Percentiles rank a stretch among this genome's conserved stretches.
Evolutionary conservation across 2,888 invertebrate genomes (phyloP).

Genomic region (Elegia similella): DNA sequence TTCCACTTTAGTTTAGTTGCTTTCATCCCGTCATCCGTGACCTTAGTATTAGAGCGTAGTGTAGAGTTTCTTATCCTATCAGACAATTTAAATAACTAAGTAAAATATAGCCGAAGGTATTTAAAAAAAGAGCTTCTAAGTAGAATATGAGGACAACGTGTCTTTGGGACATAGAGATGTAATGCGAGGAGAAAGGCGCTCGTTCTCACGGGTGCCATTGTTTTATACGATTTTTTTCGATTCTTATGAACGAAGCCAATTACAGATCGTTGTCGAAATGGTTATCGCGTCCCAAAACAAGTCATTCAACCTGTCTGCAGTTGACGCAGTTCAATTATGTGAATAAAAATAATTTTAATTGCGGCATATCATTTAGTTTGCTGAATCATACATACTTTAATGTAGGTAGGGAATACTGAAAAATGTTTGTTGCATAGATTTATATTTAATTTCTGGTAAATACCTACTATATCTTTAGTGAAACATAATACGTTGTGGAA

Average conservation of each 20-base stretch:
- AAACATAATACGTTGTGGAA: no score
- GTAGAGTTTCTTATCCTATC: no score
- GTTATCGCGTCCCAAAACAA: not conserved
- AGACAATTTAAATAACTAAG: no score
- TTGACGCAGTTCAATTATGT: not conserved
- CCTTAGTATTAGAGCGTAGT: no score
- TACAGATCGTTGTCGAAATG: not conserved
- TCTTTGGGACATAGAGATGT: not conserved
- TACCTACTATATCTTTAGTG: no score
- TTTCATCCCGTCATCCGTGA: no score
- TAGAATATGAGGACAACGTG: not conserved
- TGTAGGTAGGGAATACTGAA: no score
- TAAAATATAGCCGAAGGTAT: not conserved
- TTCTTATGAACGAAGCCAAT: slow-evolving; percentile 9
- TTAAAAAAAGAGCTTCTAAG: not conserved
- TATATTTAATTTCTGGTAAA: no score
- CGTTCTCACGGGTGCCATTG: slow-evolving; percentile 8
- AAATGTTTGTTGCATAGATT: no score
- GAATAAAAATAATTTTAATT: not conserved
- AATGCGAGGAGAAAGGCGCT: not conserved
- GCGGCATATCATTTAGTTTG: not conserved
- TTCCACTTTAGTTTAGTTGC: no score
- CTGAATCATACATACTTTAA: not conserved
- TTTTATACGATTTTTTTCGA: slow-evolving; percentile 10
- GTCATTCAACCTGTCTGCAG: not conserved